A percentile compares a stretch with the other conserved stretches of the same genome.
Conservation (phyloP, 2,113 vertebrate species). For the Cepphus grylle region DNA sequence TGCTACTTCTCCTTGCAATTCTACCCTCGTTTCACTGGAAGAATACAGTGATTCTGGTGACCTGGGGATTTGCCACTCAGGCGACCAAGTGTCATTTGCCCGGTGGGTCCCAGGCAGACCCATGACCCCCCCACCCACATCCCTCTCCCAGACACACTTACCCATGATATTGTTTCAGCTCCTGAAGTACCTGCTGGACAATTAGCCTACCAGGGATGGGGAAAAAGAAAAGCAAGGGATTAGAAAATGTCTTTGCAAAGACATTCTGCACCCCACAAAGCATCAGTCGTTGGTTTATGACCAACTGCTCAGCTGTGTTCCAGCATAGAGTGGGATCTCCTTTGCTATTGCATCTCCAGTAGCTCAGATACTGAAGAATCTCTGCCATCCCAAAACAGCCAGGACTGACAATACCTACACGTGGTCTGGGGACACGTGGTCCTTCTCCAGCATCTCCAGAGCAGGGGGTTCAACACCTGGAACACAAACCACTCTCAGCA, state of each 20-base stretch:
- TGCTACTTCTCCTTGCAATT: neutral
- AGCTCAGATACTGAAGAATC: neutral
- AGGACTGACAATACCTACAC: conserved; percentile 69
- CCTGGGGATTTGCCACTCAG: neutral
- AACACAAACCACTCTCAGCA: conserved; percentile 5
- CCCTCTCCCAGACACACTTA: conserved; percentile 67
- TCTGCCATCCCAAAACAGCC: neutral
- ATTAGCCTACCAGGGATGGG: conserved; percentile 80
- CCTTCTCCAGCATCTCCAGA: conserved; percentile 76
- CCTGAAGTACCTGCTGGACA: conserved; percentile 93
- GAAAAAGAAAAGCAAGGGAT: neutral
- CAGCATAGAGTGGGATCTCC: neutral
- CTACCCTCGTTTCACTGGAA: neutral
- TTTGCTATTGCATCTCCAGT: neutral
- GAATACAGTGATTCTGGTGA: neutral
- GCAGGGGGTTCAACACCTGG: conserved; percentile 61
- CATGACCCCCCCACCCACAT: neutral
- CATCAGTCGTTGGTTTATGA: neutral
- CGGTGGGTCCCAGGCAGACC: neutral
- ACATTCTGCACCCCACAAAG: neutral
- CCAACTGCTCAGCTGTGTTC: neutral
- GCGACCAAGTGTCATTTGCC: neutral
- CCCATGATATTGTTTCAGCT: conserved; percentile 93
- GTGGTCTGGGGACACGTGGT: conserved; percentile 73
- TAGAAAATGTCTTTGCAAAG: neutral